Percentiles rank a stretch among this genome's conserved stretches.
phyloP scores from a whole-genome alignment of 2,888 invertebrate genomes.

The Xestobium rufovillosum region DNA sequence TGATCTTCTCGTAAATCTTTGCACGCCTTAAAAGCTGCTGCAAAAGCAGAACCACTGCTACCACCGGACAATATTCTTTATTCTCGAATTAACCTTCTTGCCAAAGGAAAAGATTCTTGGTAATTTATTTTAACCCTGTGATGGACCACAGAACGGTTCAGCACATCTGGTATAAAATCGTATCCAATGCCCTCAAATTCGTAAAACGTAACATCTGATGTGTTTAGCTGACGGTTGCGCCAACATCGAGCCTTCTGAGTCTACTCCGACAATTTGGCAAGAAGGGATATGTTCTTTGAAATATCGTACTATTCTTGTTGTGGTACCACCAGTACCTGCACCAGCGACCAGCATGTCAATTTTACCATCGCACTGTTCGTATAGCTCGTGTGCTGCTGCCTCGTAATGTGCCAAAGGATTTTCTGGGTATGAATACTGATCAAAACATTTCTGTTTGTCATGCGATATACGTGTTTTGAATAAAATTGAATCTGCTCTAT shows the following conservation, averaged over 20 bases:
- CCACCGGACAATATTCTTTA: constrained; percentile 90
- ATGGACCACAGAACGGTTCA: constrained; percentile 75
- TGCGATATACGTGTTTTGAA: constrained; percentile 98
- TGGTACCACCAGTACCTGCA: constrained; percentile 93
- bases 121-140: constrained; percentile 84
- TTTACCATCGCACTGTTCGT: no score
- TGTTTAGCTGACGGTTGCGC: constrained; percentile 75
- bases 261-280: constrained; percentile 77
- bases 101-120: constrained; percentile 69
- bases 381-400: no score
- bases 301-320: constrained; percentile 85
- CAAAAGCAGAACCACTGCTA: constrained; percentile 83
- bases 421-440: no score
- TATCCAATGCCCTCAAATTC: constrained; percentile 90
- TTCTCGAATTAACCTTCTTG: constrained; percentile 79
- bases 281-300: constrained; percentile 79
- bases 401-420: no score
- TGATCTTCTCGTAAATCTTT: constrained; percentile 72
- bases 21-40: constrained; percentile 66
- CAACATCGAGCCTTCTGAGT: constrained; percentile 88
- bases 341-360: no score
- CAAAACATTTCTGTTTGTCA: constrained; percentile 99
- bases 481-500: constrained; percentile 92
- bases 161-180: constrained; percentile 89
- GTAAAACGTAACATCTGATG: constrained; percentile 64